Conservation (phyloP, 1,140 invertebrate species). For the Nasonia longicornis region DNA sequence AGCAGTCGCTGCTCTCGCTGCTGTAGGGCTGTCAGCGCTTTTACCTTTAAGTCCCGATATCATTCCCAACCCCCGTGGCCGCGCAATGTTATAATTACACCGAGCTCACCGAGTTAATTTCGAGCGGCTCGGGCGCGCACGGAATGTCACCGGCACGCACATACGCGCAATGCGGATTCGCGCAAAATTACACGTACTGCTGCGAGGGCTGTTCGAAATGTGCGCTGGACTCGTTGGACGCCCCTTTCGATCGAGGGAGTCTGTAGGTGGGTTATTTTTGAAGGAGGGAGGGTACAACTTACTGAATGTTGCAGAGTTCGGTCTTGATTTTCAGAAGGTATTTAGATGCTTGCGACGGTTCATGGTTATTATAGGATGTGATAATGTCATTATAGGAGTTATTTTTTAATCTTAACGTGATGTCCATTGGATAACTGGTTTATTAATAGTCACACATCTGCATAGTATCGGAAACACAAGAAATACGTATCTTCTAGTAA, state of each 20-base stretch:
- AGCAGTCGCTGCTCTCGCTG: not conserved
- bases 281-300: too few relatives aligned
- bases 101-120: slow-evolving; percentile 19
- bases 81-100: slow-evolving; percentile 29
- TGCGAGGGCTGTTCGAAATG: not conserved
- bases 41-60: slow-evolving; percentile 28
- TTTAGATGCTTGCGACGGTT: too few relatives aligned
- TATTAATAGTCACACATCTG: too few relatives aligned
- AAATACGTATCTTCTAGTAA: too few relatives aligned
- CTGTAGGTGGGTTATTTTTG: too few relatives aligned
- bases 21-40: slow-evolving; percentile 6
- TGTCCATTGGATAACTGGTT: too few relatives aligned
- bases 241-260: not conserved
- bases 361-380: not conserved
- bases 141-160: slow-evolving; percentile 14
- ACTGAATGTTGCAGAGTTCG: too few relatives aligned
- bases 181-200: slow-evolving; percentile 12
- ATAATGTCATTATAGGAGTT: not conserved
- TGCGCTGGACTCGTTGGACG: not conserved
- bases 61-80: not conserved
- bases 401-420: not conserved
- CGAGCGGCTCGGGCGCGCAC: not conserved
- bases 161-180: not conserved
- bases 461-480: too few relatives aligned
- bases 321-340: too few relatives aligned